Conservation (phyloP, 1,140 invertebrate genomes). For the Physella acuta region DNA sequence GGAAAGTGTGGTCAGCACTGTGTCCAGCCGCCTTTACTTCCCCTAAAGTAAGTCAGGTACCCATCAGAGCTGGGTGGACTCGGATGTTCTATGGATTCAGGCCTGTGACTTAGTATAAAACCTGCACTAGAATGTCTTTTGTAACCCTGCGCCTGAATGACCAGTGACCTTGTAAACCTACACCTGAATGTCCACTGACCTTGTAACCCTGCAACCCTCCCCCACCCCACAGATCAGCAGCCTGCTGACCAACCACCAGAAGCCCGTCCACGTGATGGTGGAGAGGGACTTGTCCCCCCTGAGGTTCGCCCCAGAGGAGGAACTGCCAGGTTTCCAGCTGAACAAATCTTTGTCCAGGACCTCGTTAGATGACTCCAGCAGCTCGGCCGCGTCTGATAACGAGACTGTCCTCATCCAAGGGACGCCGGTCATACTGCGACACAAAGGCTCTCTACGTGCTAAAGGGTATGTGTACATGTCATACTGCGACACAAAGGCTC, state of each 20-base stretch:
- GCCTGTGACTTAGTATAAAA: too few species aligned
- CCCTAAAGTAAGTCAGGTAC: too few species aligned
- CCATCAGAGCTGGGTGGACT: too few species aligned
- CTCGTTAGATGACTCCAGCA: conserved; percentile 30
- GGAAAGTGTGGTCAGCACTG: too few species aligned
- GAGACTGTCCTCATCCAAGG: conserved; percentile 57
- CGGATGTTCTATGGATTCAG: too few species aligned
- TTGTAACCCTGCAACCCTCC: too few species aligned
- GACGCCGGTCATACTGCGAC: conserved; percentile 48
- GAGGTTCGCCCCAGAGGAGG: conserved; percentile 59
- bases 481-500: conserved; percentile 61
- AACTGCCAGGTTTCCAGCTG: conserved; percentile 23
- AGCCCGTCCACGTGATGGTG: conserved; percentile 72
- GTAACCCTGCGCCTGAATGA: too few species aligned
- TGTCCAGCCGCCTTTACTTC: too few species aligned
- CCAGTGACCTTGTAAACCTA: too few species aligned
- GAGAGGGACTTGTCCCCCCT: conserved; percentile 84
- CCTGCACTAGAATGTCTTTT: too few species aligned
- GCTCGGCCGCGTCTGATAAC: conserved; percentile 15
- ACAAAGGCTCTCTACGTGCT: conserved; percentile 61
- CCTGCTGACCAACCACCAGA: conserved; percentile 45
- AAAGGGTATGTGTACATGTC: conserved; percentile 35
- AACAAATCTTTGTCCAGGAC: conserved; percentile 25
- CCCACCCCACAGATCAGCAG: conserved; percentile 57
- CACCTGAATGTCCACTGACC: too few species aligned